These are phyloP conservation scores for Romanomermis culicivorax DNA, from an alignment of 2,888 invertebrate genomes.

Conservation along the genomic window DNA sequence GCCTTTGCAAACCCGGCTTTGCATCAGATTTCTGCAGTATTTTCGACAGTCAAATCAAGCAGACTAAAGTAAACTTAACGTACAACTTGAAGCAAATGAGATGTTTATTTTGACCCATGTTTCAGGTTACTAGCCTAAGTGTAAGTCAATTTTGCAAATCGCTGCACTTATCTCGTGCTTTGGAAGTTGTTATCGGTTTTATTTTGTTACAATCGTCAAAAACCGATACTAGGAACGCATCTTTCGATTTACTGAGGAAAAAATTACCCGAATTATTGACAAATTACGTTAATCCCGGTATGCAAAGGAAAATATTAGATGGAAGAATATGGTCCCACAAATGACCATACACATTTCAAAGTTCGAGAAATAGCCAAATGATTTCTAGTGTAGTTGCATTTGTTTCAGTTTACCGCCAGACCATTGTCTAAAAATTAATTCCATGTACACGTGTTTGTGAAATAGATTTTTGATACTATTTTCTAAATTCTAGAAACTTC, in stretches of 20 bases:
- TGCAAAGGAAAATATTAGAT: background rate
- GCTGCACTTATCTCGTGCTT: conserved; percentile 41
- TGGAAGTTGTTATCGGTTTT: conserved; percentile 72
- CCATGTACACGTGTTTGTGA: too few species aligned
- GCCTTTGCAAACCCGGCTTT: conserved; percentile 64
- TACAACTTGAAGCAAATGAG: background rate
- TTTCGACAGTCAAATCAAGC: conserved; percentile 53
- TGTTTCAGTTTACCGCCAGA: background rate
- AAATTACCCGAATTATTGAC: conserved; percentile 62
- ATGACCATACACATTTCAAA: background rate
- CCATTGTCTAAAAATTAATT: too few species aligned
- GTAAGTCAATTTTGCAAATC: conserved; percentile 62
- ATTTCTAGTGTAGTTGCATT: background rate
- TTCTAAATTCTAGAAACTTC: conserved; percentile 9
- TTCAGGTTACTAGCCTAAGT: conserved; percentile 11
- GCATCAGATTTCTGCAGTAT: conserved; percentile 68
- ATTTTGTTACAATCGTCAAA: conserved; percentile 58
- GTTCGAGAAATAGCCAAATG: too few species aligned
- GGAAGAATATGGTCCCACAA: background rate
- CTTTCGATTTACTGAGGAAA: conserved; percentile 54
- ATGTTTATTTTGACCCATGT: conserved; percentile 5
- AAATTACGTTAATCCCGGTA: conserved; percentile 58
- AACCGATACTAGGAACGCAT: conserved; percentile 48
- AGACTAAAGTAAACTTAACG: conserved; percentile 44
- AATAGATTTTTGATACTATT: too few species aligned